Evolutionary conservation across 53 echinoderm and acorn worm genomes (phyloP).

Genomic region (Pentamera pediparva): DNA sequence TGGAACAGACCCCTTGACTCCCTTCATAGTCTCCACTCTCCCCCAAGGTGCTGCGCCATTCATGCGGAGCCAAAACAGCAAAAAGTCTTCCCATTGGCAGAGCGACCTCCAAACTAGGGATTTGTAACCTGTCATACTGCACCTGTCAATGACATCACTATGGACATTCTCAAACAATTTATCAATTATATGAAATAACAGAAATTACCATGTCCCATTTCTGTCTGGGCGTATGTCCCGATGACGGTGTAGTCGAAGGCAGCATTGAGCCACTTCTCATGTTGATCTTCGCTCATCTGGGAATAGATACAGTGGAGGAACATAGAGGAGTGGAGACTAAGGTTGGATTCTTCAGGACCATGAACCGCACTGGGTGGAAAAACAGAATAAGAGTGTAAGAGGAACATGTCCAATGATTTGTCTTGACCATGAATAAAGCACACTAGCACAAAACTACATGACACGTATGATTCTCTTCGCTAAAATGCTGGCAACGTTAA

Average conservation of each 20-base stretch:
- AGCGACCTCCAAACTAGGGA: background rate
- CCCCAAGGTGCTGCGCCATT: too few relatives aligned
- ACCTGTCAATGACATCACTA: too few relatives aligned
- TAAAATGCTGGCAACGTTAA: too few relatives aligned
- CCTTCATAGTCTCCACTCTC: too few relatives aligned
- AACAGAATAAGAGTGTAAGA: background rate
- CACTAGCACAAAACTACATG: too few relatives aligned
- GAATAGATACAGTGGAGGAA: slow-evolving; percentile 69
- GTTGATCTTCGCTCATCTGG: slow-evolving; percentile 80
- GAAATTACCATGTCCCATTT: slow-evolving; percentile 84
- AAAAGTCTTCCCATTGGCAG: too few relatives aligned
- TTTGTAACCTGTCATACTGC: slow-evolving; percentile 12
- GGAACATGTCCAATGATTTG: background rate
- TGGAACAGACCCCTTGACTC: too few relatives aligned
- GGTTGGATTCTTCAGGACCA: slow-evolving; percentile 31
- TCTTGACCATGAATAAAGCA: too few relatives aligned
- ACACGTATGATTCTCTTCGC: too few relatives aligned
- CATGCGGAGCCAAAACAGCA: too few relatives aligned
- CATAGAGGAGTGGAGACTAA: slow-evolving; percentile 71
- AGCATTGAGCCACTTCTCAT: slow-evolving; percentile 47
- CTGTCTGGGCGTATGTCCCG: slow-evolving; percentile 96
- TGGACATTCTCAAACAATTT: too few relatives aligned
- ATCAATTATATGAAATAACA: background rate
- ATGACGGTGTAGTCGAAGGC: slow-evolving; percentile 65
- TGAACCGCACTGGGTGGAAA: slow-evolving; percentile 57